phyloP scores from a whole-genome alignment of 2,113 vertebrate species.

The Thryonomys swinderianus region DNA sequence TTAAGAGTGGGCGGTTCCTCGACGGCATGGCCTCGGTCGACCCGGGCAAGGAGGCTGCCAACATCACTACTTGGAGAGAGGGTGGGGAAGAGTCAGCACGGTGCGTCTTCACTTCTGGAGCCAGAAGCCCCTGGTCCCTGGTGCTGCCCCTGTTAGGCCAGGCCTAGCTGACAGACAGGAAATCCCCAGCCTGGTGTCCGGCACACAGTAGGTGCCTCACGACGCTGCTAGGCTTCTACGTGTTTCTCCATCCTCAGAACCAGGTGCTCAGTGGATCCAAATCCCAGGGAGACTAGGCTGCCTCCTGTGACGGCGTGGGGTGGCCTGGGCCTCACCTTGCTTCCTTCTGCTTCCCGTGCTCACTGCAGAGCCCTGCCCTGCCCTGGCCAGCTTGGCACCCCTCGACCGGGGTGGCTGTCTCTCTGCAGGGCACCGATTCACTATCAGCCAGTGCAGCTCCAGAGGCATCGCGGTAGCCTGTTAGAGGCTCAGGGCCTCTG shows the following conservation, averaged over 20 bases:
- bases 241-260: not conserved
- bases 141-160: not conserved
- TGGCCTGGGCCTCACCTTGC: fast-evolving
- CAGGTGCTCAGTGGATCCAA: not conserved
- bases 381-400: not conserved
- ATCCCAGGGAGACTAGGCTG: not conserved
- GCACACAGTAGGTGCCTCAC: not conserved
- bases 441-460: not conserved
- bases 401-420: not conserved
- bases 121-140: not conserved
- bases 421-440: not conserved
- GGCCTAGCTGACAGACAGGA: not conserved
- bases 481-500: not conserved
- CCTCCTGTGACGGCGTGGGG: fast-evolving
- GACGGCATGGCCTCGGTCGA: not conserved
- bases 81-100: not conserved
- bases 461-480: no score
- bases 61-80: not conserved
- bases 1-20: no score
- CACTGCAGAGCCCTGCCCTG: not conserved
- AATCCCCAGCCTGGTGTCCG: not conserved
- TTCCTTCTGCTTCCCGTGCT: fast-evolving
- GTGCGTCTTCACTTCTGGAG: not conserved
- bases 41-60: not conserved
- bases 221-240: not conserved